Evolutionary conservation across 2,888 invertebrate species (phyloP).

Genomic region (Cantharis rustica): DNA sequence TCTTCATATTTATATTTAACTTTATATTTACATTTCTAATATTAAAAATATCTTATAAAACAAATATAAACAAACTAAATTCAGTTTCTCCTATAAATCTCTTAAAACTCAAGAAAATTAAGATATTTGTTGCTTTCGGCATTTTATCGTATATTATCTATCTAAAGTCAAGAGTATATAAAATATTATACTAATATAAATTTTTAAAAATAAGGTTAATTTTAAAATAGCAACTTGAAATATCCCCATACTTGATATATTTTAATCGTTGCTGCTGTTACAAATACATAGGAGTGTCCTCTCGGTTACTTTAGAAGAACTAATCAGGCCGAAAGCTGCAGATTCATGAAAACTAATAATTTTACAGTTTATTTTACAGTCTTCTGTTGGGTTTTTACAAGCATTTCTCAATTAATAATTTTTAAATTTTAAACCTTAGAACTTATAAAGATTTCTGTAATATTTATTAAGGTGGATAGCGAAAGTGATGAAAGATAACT

Average conservation of each 20-base stretch:
- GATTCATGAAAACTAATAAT: background rate
- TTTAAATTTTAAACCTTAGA: background rate
- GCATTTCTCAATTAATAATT: background rate
- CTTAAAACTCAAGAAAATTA: too few relatives aligned
- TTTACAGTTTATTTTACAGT: background rate
- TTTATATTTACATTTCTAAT: too few relatives aligned
- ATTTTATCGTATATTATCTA: too few relatives aligned
- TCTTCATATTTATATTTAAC: too few relatives aligned
- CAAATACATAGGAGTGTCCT: background rate
- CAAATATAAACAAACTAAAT: too few relatives aligned
- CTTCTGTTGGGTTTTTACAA: background rate
- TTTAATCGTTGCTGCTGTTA: background rate
- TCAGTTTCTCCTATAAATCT: too few relatives aligned
- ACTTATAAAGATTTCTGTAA: background rate
- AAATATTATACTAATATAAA: background rate
- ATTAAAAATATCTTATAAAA: too few relatives aligned
- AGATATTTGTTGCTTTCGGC: background rate
- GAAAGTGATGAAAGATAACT: background rate
- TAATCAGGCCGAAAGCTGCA: background rate
- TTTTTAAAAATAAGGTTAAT: background rate
- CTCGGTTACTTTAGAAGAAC: background rate
- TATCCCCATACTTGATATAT: background rate
- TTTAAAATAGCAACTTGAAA: background rate
- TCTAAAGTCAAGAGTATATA: too few relatives aligned
- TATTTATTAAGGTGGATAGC: background rate